phyloP scores from a whole-genome alignment of 2,888 invertebrate genomes.

The Aelia acuminata region DNA sequence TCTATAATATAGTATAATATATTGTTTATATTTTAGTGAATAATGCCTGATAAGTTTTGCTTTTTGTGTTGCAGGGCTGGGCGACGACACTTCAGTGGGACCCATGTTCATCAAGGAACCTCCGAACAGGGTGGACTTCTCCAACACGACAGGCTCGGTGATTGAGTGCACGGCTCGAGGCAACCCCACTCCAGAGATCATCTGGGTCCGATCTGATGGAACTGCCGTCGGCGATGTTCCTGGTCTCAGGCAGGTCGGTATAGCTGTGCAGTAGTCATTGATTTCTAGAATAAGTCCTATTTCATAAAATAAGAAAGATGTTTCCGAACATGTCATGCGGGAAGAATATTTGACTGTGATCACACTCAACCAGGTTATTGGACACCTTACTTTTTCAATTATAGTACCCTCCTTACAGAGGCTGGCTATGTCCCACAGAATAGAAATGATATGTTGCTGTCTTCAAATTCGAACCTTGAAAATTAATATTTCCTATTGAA shows the following conservation, averaged over 20 bases:
- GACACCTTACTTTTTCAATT: too few species aligned
- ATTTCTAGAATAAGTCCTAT: too few species aligned
- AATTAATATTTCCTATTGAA: too few species aligned
- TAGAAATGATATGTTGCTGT: too few species aligned
- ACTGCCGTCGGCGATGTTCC: conserved; percentile 92
- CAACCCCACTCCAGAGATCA: conserved; percentile 90
- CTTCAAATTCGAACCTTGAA: too few species aligned
- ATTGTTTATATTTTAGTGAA: neutral
- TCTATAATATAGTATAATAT: too few species aligned
- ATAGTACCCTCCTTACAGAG: too few species aligned
- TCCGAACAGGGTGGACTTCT: conserved; percentile 91
- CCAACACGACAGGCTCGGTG: conserved; percentile 92
- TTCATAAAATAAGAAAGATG: too few species aligned
- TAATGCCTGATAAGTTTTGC: neutral
- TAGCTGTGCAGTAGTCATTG: neutral
- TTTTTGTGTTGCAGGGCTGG: conserved; percentile 59
- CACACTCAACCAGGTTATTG: too few species aligned
- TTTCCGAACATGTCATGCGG: too few species aligned
- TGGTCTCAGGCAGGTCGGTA: conserved; percentile 82
- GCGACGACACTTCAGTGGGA: conserved; percentile 85
- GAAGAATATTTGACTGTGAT: too few species aligned
- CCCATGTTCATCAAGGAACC: conserved; percentile 94
- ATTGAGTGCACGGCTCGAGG: conserved; percentile 94
- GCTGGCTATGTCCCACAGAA: too few species aligned
- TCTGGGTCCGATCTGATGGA: conserved; percentile 93